A percentile compares a stretch with the other conserved stretches of the same genome.
These are phyloP conservation scores for Volucella zonaria DNA, from an alignment of 2,888 invertebrate species.

Conservation along the genomic window DNA sequence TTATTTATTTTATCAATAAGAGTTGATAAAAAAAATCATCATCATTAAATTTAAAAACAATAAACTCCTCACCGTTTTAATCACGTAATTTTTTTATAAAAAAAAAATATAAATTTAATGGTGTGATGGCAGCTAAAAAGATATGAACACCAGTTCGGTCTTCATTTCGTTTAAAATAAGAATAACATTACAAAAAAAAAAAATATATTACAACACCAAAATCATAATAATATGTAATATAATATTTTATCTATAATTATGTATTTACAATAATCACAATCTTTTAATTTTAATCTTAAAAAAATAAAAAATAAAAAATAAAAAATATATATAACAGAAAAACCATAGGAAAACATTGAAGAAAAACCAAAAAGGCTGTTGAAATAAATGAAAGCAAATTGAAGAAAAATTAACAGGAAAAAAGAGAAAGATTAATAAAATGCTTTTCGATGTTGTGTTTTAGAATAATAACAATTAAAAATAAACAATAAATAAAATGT, in stretches of 20 bases:
- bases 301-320: too few species aligned
- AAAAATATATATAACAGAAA: constrained; percentile 19
- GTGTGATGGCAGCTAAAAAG: constrained; percentile 40
- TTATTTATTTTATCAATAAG: not conserved
- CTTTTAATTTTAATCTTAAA: constrained; percentile 5
- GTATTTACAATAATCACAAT: constrained; percentile 14
- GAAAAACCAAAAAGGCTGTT: constrained; percentile 64
- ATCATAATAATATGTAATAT: not conserved
- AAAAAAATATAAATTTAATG: not conserved
- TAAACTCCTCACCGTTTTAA: constrained; percentile 4
- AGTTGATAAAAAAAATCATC: not conserved
- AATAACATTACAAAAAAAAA: constrained; percentile 8
- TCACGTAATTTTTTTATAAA: not conserved
- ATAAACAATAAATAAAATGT: not conserved
- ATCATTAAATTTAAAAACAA: not conserved
- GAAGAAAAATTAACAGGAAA: constrained; percentile 14
- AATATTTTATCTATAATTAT: not conserved
- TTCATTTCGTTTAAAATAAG: constrained; percentile 20
- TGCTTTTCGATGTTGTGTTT: constrained; percentile 69
- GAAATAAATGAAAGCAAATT: constrained; percentile 33
- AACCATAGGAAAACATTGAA: constrained; percentile 35
- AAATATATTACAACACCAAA: constrained; percentile 34
- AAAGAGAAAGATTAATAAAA: constrained; percentile 32
- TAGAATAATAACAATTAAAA: constrained; percentile 43
- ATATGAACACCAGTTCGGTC: constrained; percentile 33